Evolutionary conservation across 2,888 invertebrate species (phyloP).

Genomic region (Cephonodes hylas): DNA sequence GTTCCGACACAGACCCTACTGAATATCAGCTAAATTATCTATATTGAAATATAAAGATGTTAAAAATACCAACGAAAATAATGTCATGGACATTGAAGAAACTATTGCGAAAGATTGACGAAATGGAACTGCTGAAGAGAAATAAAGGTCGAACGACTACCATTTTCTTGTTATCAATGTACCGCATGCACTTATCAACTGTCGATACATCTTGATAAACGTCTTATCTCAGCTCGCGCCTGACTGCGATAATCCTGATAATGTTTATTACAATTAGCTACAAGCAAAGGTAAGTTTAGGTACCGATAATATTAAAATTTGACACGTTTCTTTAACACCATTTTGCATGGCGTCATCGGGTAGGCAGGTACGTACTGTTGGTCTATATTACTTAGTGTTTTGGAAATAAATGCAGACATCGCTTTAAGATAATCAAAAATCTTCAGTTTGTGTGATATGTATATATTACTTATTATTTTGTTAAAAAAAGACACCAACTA

Average conservation of each 20-base stretch:
- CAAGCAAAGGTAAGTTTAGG: neutral
- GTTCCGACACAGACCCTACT: too few relatives aligned
- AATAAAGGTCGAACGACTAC: neutral
- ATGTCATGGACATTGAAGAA: too few relatives aligned
- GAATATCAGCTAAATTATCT: too few relatives aligned
- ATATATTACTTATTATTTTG: too few relatives aligned
- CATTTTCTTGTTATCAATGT: neutral
- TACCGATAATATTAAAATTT: slow-evolving; percentile 11
- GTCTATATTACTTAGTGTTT: too few relatives aligned
- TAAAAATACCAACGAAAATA: too few relatives aligned
- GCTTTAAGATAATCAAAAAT: too few relatives aligned
- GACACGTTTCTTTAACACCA: slow-evolving; percentile 17
- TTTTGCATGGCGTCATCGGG: slow-evolving; percentile 36
- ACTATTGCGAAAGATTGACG: neutral
- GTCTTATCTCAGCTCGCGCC: neutral
- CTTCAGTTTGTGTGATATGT: too few relatives aligned
- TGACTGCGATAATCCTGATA: slow-evolving; percentile 8
- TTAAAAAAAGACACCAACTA: too few relatives aligned
- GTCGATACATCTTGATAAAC: slow-evolving; percentile 13
- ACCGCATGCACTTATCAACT: neutral
- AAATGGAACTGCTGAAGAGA: neutral
- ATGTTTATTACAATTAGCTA: slow-evolving; percentile 12
- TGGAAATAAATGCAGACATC: too few relatives aligned
- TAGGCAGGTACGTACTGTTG: slow-evolving; percentile 27
- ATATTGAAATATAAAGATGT: too few relatives aligned